A percentile compares a stretch with the other conserved stretches of the same genome.
Evolutionary conservation across 1,140 invertebrate species (phyloP).

Genomic region (Teleogryllus occipitalis): DNA sequence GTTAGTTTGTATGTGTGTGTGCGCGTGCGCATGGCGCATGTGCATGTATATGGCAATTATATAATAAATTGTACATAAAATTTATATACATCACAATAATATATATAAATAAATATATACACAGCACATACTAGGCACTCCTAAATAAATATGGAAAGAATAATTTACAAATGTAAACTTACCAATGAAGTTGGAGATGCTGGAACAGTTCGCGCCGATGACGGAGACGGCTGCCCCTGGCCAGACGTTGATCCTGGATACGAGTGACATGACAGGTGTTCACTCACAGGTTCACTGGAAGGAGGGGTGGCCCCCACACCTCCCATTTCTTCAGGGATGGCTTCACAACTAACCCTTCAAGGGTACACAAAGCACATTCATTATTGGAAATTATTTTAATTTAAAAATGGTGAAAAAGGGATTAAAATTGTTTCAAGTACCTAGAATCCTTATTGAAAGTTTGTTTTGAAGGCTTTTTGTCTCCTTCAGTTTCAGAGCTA

Average conservation of each 20-base stretch:
- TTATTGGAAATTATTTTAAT: not conserved
- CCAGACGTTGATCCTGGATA: constrained; percentile 26
- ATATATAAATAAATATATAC: too few species aligned
- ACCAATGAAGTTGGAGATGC: constrained; percentile 28
- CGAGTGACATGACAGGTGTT: constrained; percentile 32
- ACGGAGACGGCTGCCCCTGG: not conserved
- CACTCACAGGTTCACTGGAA: constrained; percentile 34
- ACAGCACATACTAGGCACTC: too few species aligned
- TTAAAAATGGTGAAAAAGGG: not conserved
- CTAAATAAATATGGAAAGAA: too few species aligned
- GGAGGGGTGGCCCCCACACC: constrained; percentile 48
- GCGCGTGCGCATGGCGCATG: too few species aligned
- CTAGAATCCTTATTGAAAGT: constrained; percentile 57
- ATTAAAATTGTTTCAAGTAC: constrained; percentile 25
- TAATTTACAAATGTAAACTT: not conserved
- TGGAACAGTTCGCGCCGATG: constrained; percentile 29
- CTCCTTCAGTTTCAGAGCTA: constrained; percentile 38
- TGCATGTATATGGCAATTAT: too few species aligned
- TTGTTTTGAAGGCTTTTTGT: constrained; percentile 56
- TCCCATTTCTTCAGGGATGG: constrained; percentile 76
- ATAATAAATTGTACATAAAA: too few species aligned
- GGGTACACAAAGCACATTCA: not conserved
- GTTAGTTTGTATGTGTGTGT: too few species aligned
- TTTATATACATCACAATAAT: too few species aligned
- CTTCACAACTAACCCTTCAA: constrained; percentile 68